These are phyloP conservation scores for Ophioderma brevispina DNA, from an alignment of 35 echinoderm and acorn worm genomes.

Conservation along the genomic window DNA sequence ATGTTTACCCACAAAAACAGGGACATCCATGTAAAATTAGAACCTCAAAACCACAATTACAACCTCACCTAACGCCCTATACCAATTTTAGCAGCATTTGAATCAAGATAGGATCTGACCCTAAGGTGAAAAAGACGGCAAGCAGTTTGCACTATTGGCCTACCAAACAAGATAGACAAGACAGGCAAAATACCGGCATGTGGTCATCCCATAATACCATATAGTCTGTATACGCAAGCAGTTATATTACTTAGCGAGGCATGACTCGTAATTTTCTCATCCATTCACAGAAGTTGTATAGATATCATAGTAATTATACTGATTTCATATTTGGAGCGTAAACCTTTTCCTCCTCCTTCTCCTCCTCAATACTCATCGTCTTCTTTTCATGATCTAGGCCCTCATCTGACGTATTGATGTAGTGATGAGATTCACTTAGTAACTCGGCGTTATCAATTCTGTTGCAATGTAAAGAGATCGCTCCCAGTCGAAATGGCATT, in stretches of 20 bases:
- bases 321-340: conserved; percentile 3
- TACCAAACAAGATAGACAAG: not conserved
- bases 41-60: not conserved
- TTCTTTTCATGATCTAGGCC: not conserved
- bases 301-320: not conserved
- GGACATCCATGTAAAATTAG: not conserved
- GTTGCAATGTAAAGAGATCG: not conserved
- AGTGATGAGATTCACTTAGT: not conserved
- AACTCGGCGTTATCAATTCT: not conserved
- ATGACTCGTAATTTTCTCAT: no score
- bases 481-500: not conserved
- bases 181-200: not conserved
- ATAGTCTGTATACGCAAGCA: not conserved
- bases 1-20: no score
- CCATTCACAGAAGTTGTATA: no score
- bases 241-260: no score
- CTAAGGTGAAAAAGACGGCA: not conserved
- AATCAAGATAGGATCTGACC: not conserved
- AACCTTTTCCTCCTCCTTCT: not conserved
- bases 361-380: not conserved
- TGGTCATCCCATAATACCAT: not conserved
- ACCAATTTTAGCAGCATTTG: not conserved
- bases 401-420: not conserved
- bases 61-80: not conserved
- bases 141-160: not conserved